Evolutionary conservation across 2,888 invertebrate species (phyloP).

Genomic region (Diadromus collaris): DNA sequence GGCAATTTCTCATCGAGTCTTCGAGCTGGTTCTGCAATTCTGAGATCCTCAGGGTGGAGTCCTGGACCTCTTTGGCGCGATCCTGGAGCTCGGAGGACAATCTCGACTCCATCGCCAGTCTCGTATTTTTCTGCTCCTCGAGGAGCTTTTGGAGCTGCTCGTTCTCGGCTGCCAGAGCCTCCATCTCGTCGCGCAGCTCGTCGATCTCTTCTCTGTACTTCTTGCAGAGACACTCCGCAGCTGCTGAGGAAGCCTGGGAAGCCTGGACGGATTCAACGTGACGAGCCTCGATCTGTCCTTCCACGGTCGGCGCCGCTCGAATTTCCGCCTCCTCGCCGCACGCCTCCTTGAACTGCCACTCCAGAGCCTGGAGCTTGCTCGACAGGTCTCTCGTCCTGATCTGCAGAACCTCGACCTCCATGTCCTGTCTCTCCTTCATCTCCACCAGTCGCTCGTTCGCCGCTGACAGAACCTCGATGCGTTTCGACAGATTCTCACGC

Average conservation of each 20-base stretch:
- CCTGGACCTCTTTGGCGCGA: conserved; percentile 67
- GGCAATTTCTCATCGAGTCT: conserved; percentile 35
- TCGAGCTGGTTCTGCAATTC: conserved; percentile 69
- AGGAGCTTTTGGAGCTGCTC: conserved; percentile 83
- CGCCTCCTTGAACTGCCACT: conserved; percentile 69
- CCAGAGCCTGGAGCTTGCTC: conserved; percentile 83
- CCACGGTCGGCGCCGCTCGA: conserved; percentile 30
- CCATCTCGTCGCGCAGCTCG: conserved; percentile 82
- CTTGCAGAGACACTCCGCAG: conserved; percentile 51
- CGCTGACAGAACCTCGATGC: conserved; percentile 87
- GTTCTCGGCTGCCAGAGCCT: conserved; percentile 84
- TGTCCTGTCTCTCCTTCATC: conserved; percentile 91
- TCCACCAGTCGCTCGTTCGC: conserved; percentile 90
- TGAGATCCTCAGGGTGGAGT: conserved; percentile 69
- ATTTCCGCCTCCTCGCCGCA: conserved; percentile 37
- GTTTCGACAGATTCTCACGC: conserved; percentile 85
- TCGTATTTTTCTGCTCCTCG: conserved; percentile 81
- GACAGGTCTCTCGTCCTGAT: conserved; percentile 87
- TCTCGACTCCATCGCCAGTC: conserved; percentile 66
- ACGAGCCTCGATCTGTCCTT: not conserved
- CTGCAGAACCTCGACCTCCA: conserved; percentile 88
- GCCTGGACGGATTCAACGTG: conserved; percentile 3
- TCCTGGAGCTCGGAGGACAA: conserved; percentile 54
- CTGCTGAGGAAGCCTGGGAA: not conserved
- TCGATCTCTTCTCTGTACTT: conserved; percentile 78